Conservation (phyloP, 1,140 invertebrate genomes). For the Ericerus pela region DNA sequence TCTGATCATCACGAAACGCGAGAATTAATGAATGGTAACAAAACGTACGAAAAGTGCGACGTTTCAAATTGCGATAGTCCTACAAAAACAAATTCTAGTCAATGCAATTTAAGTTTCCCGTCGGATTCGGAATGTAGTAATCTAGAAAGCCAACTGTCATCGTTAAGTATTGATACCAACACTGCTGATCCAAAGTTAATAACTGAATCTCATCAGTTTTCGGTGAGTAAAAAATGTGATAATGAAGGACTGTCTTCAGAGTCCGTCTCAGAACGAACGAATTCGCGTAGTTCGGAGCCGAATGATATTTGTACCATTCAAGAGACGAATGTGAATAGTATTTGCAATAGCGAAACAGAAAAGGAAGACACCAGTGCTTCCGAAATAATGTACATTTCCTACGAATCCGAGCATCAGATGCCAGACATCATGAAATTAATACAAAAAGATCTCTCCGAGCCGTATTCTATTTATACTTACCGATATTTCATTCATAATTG, state of each 20-base stretch:
- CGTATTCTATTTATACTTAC: constrained; percentile 99
- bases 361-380: not conserved
- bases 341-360: not conserved
- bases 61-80: not conserved
- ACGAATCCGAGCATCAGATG: constrained; percentile 82
- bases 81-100: not conserved
- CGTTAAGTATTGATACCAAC: not conserved
- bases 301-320: not conserved
- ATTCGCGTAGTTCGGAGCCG: not conserved
- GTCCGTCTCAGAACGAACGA: not conserved
- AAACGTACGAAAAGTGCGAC: not conserved
- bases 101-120: not conserved
- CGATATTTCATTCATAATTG: constrained; percentile 99
- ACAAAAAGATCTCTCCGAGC: constrained; percentile 96
- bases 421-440: constrained; percentile 95
- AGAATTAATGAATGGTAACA: not conserved
- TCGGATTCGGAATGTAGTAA: not conserved
- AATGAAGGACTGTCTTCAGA: not conserved
- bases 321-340: not conserved
- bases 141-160: not conserved
- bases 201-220: not conserved
- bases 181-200: not conserved
- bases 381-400: constrained; percentile 45
- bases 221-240: not conserved
- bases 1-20: not conserved